Base-by-base conservation (phyloP, 2,113 vertebrate genomes). In the Poeciliopsis retropinna region DNA sequence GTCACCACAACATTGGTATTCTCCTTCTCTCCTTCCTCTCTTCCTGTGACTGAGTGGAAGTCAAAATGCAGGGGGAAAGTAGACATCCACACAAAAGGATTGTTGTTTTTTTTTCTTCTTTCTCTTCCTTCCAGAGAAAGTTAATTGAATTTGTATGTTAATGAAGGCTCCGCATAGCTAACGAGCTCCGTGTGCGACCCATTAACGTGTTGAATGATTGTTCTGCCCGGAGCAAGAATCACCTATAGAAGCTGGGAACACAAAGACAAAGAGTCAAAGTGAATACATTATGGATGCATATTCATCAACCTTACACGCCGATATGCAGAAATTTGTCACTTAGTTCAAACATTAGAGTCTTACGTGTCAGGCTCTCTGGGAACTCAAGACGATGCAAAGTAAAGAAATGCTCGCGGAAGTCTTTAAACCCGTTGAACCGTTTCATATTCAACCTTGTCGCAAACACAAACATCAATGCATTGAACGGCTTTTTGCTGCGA, bases 81-180 rank as follows among this genome's bases (percentile, higher is more conserved):
- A 70, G 90, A 85, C 88, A 37, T 84, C 90, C 86, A 89, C 80
- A 90, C 88, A 88, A 84, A 91, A 91, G 84, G 89, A 90, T 91
- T 91, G 88, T 92, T 93, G 91, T 88, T 78, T 73, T 80, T 72
- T 32, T 32, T 32, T 28, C 14, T 7, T 13, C 39, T 28, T 14
- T 8, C 32, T 73, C 83, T 76, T 64, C 70, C 47, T 68, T 75
- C 69, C 62, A 71, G n/a, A 64, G 76, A 82, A 85, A 90, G 88
- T 94, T 94, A 95, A 95, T 95, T 94, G 92, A 95, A 95, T 95
- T 93, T 94, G 91, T 93, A 95, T 94, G 94, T 86, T 92, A 95
- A 95, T 94, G 90, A 93, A 87, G 75, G 81, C 88, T 86, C 90
- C 87, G 93, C 93, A 92, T 92, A 92, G 92, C 88, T 93, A 94